Evolutionary conservation across 2,888 invertebrate genomes (phyloP).

Genomic region (Caenorhabditis doughertyi): DNA sequence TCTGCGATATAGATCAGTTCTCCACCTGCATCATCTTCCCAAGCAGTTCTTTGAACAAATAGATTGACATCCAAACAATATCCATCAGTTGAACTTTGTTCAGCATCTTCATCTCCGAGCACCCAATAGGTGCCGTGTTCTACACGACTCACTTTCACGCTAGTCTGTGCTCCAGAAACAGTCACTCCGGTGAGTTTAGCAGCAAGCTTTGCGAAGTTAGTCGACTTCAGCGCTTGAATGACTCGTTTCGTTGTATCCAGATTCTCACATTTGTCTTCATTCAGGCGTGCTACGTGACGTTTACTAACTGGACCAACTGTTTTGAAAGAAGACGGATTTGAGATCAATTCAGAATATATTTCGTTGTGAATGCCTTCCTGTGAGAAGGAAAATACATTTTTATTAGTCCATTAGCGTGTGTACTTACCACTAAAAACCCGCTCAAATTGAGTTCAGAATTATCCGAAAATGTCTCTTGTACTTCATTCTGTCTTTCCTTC

Average conservation of each 20-base stretch:
- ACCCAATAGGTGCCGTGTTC: slow-evolving; percentile 76
- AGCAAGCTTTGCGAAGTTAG: slow-evolving; percentile 28
- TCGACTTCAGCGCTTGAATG: slow-evolving; percentile 55
- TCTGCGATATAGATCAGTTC: slow-evolving; percentile 74
- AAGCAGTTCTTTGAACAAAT: slow-evolving; percentile 71
- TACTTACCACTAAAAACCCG: slow-evolving; percentile 69
- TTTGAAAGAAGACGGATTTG: slow-evolving; percentile 50
- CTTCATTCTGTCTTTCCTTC: slow-evolving; percentile 59
- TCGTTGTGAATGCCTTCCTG: slow-evolving; percentile 42
- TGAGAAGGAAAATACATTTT: no score
- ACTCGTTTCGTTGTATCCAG: slow-evolving; percentile 39
- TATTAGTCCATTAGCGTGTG: no score
- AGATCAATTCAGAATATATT: slow-evolving; percentile 38
- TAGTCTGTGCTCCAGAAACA: slow-evolving; percentile 49
- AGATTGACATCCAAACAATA: slow-evolving; percentile 71
- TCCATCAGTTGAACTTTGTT: slow-evolving; percentile 61
- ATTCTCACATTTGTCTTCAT: slow-evolving; percentile 12
- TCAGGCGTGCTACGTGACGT: slow-evolving; percentile 48
- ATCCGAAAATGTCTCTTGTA: slow-evolving; percentile 72
- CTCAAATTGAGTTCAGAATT: slow-evolving; percentile 71
- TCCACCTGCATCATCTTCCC: slow-evolving; percentile 74
- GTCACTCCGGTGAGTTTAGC: slow-evolving; percentile 60
- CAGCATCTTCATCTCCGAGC: slow-evolving; percentile 72
- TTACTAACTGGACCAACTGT: slow-evolving; percentile 72
- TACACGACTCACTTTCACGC: slow-evolving; percentile 66